Evolutionary conservation across 2,113 vertebrate genomes (phyloP).

Genomic region (Tylochromis polylepis): DNA sequence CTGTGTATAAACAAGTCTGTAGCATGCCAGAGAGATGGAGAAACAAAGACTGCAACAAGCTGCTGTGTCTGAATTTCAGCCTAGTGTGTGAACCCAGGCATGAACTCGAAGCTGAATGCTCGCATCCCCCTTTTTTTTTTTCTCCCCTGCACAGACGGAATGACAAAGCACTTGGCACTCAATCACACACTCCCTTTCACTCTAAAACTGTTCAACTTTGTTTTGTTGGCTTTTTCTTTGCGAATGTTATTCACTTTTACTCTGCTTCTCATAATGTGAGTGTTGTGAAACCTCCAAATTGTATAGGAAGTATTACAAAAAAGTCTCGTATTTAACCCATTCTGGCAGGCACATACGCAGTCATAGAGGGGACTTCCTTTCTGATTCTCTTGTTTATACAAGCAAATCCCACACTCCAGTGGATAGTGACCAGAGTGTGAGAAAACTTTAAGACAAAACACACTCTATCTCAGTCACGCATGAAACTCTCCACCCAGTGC

Average conservation of each 20-base stretch:
- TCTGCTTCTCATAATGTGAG: not conserved
- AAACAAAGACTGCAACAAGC: not conserved
- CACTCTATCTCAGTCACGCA: constrained; percentile 1
- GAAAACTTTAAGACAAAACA: constrained; percentile 17
- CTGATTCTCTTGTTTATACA: constrained; percentile 23
- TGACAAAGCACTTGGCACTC: constrained; percentile 24
- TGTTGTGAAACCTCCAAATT: constrained; percentile 1
- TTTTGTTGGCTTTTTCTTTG: not conserved
- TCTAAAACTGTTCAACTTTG: constrained; percentile 6
- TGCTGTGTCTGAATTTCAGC: constrained; percentile 43
- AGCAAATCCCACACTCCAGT: not conserved
- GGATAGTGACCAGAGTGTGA: constrained; percentile 11
- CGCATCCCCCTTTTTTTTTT: not conserved
- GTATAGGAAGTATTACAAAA: not conserved
- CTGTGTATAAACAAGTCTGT: not conserved
- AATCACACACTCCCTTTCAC: constrained; percentile 1
- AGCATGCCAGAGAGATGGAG: not conserved
- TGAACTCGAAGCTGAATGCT: constrained; percentile 47
- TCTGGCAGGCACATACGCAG: not conserved
- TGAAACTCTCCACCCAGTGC: constrained; percentile 5
- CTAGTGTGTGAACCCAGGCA: constrained; percentile 35
- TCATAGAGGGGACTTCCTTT: not conserved
- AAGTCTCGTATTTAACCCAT: not conserved
- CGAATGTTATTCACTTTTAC: not conserved
- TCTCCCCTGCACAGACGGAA: not conserved